Conservation (phyloP, 2,797 vertebrate genomes). For the Diplodus puntazzo region DNA sequence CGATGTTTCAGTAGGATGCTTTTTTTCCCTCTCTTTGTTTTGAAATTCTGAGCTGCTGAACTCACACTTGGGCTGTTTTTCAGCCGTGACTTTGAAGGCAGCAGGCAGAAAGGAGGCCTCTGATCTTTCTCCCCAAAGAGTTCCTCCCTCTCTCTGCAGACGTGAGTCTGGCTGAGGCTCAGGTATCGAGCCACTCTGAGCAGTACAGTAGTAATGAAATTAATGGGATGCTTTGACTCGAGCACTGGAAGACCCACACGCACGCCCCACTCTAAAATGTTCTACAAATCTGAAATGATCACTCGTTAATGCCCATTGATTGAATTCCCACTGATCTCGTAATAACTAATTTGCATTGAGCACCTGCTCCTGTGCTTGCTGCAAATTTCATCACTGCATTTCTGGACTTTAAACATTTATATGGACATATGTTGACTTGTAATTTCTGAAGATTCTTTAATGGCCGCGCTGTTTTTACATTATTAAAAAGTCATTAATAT, state of each 20-base stretch:
- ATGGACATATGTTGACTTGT: slow-evolving; percentile 46
- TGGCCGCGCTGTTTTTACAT: slow-evolving; percentile 48
- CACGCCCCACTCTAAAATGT: slow-evolving; percentile 19
- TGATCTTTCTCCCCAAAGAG: slow-evolving; percentile 81
- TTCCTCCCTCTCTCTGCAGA: slow-evolving; percentile 62
- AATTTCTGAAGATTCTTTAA: slow-evolving; percentile 48
- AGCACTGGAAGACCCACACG: slow-evolving; percentile 19
- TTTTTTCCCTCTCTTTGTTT: slow-evolving; percentile 73
- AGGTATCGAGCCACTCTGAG: slow-evolving; percentile 71
- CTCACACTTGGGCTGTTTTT: slow-evolving; percentile 79
- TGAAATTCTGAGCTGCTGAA: slow-evolving; percentile 78
- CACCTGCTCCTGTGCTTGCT: slow-evolving; percentile 38
- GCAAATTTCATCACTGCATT: slow-evolving; percentile 49
- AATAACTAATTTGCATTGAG: slow-evolving; percentile 56
- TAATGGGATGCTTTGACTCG: slow-evolving; percentile 61
- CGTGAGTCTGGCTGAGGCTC: slow-evolving; percentile 59
- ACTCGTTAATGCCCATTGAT: slow-evolving; percentile 49
- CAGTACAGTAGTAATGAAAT: slow-evolving; percentile 66
- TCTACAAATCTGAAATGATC: slow-evolving; percentile 43
- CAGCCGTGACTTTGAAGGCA: slow-evolving; percentile 82
- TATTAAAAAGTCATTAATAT: slow-evolving; percentile 70
- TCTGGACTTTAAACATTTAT: slow-evolving; percentile 61
- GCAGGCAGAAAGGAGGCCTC: slow-evolving; percentile 76
- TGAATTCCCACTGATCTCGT: slow-evolving; percentile 44
- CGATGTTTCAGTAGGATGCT: slow-evolving; percentile 59